A percentile compares a stretch with the other conserved stretches of the same genome.
phyloP scores from a whole-genome alignment of 1,140 invertebrate species.

The honey bee (Apis mellifera) region Amel_HAv3.1 CM009940.2:2359001-2359500 shows the following conservation, averaged over 20 bases:
- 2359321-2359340: no score
- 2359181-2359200: slow-evolving; percentile 62
- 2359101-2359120: slow-evolving; percentile 68
- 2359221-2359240: not conserved
- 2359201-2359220: slow-evolving; percentile 25
- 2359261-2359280: not conserved
- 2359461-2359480: not conserved
- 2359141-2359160: slow-evolving; percentile 27
- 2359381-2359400: slow-evolving; percentile 39
- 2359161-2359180: slow-evolving; percentile 44
- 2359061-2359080: slow-evolving; percentile 50
- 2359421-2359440: slow-evolving; percentile 54
- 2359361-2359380: slow-evolving; percentile 43
- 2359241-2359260: not conserved
- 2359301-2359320: not conserved
- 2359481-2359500: not conserved
- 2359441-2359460: slow-evolving; percentile 43
- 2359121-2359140: slow-evolving; percentile 50
- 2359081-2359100: slow-evolving; percentile 54
- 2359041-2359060: slow-evolving; percentile 54
- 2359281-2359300: not conserved
- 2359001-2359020: slow-evolving; percentile 4
- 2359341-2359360: slow-evolving; percentile 3
- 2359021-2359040: slow-evolving; percentile 51
- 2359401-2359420: slow-evolving; percentile 48